Conservation (phyloP, 2,113 vertebrate species). For the Amphilophus citrinellus region DNA sequence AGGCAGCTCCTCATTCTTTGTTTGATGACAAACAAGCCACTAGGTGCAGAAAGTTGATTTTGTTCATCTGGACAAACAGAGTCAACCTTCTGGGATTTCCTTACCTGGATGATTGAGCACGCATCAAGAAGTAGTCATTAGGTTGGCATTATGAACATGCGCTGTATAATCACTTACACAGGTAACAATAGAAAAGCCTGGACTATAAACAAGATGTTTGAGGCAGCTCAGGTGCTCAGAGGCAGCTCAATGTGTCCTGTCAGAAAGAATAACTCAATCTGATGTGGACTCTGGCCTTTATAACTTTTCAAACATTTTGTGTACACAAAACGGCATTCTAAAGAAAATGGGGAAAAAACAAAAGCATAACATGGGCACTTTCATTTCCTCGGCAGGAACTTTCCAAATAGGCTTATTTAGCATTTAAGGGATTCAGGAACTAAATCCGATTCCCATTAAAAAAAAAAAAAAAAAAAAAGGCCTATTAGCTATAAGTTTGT, state of each 20-base stretch:
- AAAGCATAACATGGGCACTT: background rate
- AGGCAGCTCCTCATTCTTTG: background rate
- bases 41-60: background rate
- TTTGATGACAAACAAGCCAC: background rate
- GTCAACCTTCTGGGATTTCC: background rate
- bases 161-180: too few species aligned
- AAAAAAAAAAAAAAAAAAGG: background rate
- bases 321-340: too few species aligned
- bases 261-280: too few species aligned
- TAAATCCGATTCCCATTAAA: background rate
- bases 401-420: background rate
- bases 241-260: too few species aligned
- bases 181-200: too few species aligned
- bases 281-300: too few species aligned
- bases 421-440: background rate
- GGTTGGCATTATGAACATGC: too few species aligned
- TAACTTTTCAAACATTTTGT: too few species aligned
- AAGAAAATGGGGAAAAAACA: background rate
- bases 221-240: too few species aligned
- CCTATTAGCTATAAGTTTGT: background rate
- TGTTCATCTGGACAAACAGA: constrained; percentile 1
- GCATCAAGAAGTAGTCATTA: too few species aligned
- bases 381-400: background rate
- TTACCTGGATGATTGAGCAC: too few species aligned
- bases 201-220: too few species aligned